Evolutionary conservation across 1,140 invertebrate species (phyloP).

Genomic region (Drosophila nigromelanica): DNA sequence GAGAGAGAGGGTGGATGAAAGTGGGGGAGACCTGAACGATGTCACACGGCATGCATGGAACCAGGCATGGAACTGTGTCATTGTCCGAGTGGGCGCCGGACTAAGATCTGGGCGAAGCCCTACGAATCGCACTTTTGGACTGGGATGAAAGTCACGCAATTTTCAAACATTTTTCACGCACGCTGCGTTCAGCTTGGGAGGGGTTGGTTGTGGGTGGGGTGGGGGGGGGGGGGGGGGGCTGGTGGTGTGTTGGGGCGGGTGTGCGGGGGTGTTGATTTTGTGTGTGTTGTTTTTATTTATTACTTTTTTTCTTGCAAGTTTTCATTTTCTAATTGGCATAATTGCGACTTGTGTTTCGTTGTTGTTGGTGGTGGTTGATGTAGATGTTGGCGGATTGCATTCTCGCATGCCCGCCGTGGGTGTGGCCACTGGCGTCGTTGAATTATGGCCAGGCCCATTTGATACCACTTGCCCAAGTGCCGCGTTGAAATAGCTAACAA

Average conservation of each 20-base stretch:
- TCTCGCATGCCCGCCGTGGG: constrained; percentile 65
- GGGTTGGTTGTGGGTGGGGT: background rate
- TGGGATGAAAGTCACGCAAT: constrained; percentile 56
- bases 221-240: too few relatives aligned
- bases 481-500: constrained; percentile 5
- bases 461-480: constrained; percentile 19
- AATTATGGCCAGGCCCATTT: constrained; percentile 58
- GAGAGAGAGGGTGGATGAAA: background rate
- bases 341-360: constrained; percentile 83
- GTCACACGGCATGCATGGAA: constrained; percentile 16
- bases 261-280: too few relatives aligned
- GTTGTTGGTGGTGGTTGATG: constrained; percentile 17
- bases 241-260: too few relatives aligned
- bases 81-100: constrained; percentile 43
- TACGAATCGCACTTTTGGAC: constrained; percentile 22
- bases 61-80: constrained; percentile 69
- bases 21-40: constrained; percentile 16
- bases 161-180: constrained; percentile 70
- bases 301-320: constrained; percentile 55
- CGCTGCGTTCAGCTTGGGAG: constrained; percentile 24
- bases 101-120: constrained; percentile 47
- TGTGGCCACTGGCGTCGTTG: constrained; percentile 58
- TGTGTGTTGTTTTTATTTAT: background rate
- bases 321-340: constrained; percentile 84
- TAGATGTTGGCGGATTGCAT: constrained; percentile 54